phyloP scores from a whole-genome alignment of 2,797 vertebrate species.

The Psittacula echo region DNA sequence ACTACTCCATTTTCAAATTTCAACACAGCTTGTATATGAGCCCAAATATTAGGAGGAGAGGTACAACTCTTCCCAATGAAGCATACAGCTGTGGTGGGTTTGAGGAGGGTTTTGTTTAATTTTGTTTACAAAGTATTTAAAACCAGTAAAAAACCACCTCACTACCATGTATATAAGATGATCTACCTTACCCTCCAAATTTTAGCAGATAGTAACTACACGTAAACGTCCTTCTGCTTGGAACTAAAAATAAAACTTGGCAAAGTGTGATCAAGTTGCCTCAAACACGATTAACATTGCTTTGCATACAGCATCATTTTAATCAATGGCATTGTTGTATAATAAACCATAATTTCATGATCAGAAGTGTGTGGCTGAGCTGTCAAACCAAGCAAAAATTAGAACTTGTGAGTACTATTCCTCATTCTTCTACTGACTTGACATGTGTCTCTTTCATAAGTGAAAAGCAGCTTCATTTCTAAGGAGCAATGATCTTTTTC shows the following conservation, averaged over 20 bases:
- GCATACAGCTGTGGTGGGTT: background rate
- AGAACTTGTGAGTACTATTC: background rate
- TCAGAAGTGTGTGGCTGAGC: background rate
- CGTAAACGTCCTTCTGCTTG: background rate
- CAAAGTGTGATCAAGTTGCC: background rate
- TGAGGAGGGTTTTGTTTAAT: background rate
- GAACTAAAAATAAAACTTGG: background rate
- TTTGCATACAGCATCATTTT: background rate
- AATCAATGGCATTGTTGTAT: background rate
- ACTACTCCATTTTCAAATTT: background rate
- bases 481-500: background rate
- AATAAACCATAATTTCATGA: background rate
- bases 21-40: background rate
- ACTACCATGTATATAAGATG: background rate
- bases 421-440: background rate
- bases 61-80: background rate
- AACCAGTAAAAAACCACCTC: background rate
- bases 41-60: background rate
- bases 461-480: background rate
- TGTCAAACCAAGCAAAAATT: background rate
- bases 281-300: background rate
- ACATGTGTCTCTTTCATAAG: background rate
- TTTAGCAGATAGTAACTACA: background rate
- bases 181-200: background rate
- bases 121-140: background rate